Evolutionary conservation across 2,797 vertebrate genomes (phyloP).

Genomic region (Melanotaenia boesemani): DNA sequence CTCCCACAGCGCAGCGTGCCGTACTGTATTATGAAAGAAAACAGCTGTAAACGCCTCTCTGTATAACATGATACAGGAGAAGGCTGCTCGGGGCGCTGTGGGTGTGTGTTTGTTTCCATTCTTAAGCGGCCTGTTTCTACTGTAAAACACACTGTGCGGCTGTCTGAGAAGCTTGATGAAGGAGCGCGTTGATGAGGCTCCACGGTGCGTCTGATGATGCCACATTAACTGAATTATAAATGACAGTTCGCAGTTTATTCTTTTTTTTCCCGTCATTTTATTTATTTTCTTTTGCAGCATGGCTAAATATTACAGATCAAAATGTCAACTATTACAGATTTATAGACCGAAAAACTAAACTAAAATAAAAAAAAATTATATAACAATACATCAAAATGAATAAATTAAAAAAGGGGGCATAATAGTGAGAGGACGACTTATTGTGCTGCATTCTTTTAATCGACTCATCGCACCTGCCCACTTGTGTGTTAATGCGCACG

Average conservation of each 20-base stretch:
- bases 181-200: constrained; percentile 24
- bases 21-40: constrained; percentile 66
- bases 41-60: constrained; percentile 77
- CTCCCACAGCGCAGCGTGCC: constrained; percentile 62
- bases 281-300: not conserved
- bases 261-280: too few relatives aligned
- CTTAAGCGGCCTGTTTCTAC: constrained; percentile 31
- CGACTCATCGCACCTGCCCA: constrained; percentile 20
- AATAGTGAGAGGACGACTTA: not conserved
- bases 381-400: not conserved
- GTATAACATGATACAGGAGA: constrained; percentile 66
- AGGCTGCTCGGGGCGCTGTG: constrained; percentile 56
- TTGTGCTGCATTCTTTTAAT: not conserved
- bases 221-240: not conserved
- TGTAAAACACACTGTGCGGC: constrained; percentile 30
- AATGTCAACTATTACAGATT: not conserved
- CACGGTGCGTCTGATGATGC: not conserved
- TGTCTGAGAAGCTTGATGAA: constrained; percentile 14
- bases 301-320: not conserved
- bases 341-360: not conserved
- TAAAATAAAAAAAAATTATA: not conserved
- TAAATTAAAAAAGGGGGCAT: not conserved
- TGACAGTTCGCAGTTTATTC: not conserved
- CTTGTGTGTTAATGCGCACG: not conserved
- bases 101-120: constrained; percentile 49